Conservation (phyloP, 1,140 invertebrate species). For the Diachasmimorpha longicaudata region DNA sequence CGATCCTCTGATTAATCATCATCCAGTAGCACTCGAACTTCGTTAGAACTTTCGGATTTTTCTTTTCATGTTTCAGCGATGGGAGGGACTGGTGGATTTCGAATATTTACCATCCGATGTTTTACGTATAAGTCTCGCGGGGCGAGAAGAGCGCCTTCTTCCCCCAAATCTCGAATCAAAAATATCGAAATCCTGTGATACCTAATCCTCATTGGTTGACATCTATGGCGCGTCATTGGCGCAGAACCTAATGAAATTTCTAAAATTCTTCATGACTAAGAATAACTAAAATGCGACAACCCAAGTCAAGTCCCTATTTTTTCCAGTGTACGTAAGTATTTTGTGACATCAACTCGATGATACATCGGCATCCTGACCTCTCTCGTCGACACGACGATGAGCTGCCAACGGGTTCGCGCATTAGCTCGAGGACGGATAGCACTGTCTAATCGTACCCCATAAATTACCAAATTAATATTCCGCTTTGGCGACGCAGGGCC, state of each 20-base stretch:
- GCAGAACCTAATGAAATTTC: too few relatives aligned
- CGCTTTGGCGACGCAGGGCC: slow-evolving; percentile 50
- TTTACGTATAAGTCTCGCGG: too few relatives aligned
- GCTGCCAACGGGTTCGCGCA: slow-evolving; percentile 56
- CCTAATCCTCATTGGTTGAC: too few relatives aligned
- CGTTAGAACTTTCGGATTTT: background rate
- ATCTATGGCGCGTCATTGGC: too few relatives aligned
- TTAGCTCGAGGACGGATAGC: slow-evolving; percentile 56
- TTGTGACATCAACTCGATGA: background rate
- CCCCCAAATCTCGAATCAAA: too few relatives aligned
- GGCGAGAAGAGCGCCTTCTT: too few relatives aligned
- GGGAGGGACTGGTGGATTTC: too few relatives aligned
- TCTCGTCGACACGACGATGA: slow-evolving; percentile 44
- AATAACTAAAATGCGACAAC: too few relatives aligned
- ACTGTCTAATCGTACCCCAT: slow-evolving; percentile 59
- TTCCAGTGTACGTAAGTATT: background rate
- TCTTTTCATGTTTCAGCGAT: background rate
- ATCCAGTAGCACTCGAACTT: slow-evolving; percentile 8
- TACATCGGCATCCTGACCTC: slow-evolving; percentile 5
- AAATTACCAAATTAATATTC: slow-evolving; percentile 64
- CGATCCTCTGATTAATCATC: slow-evolving; percentile 20
- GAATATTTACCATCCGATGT: too few relatives aligned
- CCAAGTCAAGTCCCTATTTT: too few relatives aligned
- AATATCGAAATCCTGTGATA: too few relatives aligned
- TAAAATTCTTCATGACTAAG: too few relatives aligned